phyloP scores from a whole-genome alignment of 2,797 vertebrate species.

The Percopsis omiscomaycus region DNA sequence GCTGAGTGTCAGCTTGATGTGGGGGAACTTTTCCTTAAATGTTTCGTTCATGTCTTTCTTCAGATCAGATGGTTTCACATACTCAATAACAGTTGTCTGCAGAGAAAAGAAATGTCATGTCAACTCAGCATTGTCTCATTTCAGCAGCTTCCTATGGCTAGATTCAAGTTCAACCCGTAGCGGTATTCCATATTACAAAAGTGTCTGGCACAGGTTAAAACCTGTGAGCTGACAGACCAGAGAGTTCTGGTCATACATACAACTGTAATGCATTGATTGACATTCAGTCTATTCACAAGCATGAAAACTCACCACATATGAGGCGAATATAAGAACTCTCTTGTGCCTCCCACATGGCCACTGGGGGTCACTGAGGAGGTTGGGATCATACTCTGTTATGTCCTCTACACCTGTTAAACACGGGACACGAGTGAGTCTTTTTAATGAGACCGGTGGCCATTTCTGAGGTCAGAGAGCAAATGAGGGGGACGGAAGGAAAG shows the following conservation, averaged over 20 bases:
- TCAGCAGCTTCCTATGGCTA: background rate
- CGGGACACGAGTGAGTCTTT: background rate
- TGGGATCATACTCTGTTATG: conserved; percentile 87
- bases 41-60: conserved; percentile 99
- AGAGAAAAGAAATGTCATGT: conserved; percentile 22
- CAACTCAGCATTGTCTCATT: background rate
- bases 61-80: conserved; percentile 95
- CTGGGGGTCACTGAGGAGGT: conserved; percentile 94
- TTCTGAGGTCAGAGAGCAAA: no score
- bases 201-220: no score
- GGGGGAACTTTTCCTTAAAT: conserved; percentile 94
- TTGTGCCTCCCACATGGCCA: conserved; percentile 99
- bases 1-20: conserved; percentile 94
- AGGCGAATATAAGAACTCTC: conserved; percentile 94
- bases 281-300: background rate
- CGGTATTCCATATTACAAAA: background rate
- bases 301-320: conserved; percentile 87
- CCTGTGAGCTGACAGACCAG: no score
- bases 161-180: background rate
- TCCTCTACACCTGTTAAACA: conserved; percentile 81
- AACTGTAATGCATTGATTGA: no score
- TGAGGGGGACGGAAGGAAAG: no score
- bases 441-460: background rate
- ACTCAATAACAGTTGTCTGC: conserved; percentile 97
- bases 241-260: no score